phyloP scores from a whole-genome alignment of 2,888 invertebrate species.

The Ametastegia equiseti region DNA sequence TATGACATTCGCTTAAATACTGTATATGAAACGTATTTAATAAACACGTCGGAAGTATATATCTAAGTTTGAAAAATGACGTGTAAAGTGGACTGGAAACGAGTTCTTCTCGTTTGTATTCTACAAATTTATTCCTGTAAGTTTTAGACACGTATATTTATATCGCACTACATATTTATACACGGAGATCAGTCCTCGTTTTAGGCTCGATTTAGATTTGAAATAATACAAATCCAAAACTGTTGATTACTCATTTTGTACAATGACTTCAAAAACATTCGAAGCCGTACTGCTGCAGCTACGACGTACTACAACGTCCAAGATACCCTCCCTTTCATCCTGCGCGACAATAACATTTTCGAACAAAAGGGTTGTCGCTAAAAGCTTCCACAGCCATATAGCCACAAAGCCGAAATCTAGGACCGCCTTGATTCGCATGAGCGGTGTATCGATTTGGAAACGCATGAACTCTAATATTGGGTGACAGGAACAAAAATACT shows the following conservation, averaged over 20 bases:
- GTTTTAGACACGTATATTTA: conserved; percentile 54
- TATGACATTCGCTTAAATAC: background rate
- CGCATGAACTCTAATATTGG: background rate
- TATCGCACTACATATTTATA: background rate
- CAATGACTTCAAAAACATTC: background rate
- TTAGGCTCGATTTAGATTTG: background rate
- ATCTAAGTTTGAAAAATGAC: background rate
- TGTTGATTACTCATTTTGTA: background rate
- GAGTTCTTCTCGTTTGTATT: conserved; percentile 71
- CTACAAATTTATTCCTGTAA: conserved; percentile 74
- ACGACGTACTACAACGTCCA: background rate
- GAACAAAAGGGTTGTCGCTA: background rate
- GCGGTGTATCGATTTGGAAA: conserved; percentile 23
- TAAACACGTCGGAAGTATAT: background rate
- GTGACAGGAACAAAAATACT: conserved; percentile 6
- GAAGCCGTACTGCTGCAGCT: background rate
- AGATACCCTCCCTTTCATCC: background rate
- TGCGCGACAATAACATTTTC: background rate
- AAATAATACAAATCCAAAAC: background rate
- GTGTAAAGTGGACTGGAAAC: conserved; percentile 65
- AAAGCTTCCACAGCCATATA: background rate
- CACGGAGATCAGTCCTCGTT: background rate
- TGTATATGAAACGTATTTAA: background rate
- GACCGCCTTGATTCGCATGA: conserved; percentile 10
- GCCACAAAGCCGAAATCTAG: conserved; percentile 10